Conservation (phyloP, 2,113 vertebrate species). For the Recurvirostra avosetta region DNA sequence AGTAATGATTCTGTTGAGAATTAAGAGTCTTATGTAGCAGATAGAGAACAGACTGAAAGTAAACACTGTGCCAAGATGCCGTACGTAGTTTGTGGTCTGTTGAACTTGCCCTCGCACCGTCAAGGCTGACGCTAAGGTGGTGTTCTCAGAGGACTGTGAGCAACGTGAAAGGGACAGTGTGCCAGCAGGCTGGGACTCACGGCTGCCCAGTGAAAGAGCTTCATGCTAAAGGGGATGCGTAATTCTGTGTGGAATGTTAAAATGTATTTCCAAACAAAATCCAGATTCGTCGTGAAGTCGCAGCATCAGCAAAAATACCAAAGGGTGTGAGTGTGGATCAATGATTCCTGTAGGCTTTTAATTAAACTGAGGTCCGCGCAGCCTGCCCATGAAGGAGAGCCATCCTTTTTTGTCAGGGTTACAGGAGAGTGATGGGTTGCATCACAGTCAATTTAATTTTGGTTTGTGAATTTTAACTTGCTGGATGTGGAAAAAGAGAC, state of each 20-base stretch:
- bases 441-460: not conserved
- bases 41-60: not conserved
- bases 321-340: not conserved
- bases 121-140: not conserved
- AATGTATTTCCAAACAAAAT: not conserved
- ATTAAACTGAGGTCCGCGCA: not conserved
- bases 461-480: not conserved
- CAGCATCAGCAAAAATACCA: not conserved
- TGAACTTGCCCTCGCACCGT: accelerated
- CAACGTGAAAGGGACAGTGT: accelerated
- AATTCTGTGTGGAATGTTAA: not conserved
- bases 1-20: not conserved
- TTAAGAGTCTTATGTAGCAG: not conserved
- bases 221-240: not conserved
- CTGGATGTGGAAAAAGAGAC: not conserved
- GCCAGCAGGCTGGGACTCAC: not conserved
- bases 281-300: not conserved
- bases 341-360: not conserved
- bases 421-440: not conserved
- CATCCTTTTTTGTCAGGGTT: not conserved
- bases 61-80: accelerated
- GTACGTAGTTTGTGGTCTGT: accelerated
- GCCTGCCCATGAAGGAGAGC: not conserved
- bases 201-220: accelerated
- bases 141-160: not conserved